Base-by-base conservation (phyloP, 1,140 invertebrate genomes). In the Drosophila ohnishii region DNA sequence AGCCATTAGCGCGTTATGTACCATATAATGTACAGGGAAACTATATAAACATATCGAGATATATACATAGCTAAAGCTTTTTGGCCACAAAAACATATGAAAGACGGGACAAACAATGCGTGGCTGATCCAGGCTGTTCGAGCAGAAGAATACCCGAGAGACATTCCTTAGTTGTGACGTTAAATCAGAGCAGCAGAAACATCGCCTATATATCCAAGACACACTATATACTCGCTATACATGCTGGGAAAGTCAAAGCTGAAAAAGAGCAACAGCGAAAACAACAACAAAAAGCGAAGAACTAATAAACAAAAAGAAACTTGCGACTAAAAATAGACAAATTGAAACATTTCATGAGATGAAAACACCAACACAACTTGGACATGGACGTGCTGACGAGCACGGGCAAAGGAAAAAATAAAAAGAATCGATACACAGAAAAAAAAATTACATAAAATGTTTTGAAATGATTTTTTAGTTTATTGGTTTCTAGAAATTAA, bases 271-370 rank as follows among this genome's bases (percentile, higher is more conserved):
- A 78, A 42, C 30, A 59, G 35, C 72, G 51, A 75, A 37, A 25
- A 75, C 28, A 69, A 16, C 32, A 64, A 70, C 32, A 53, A 61
- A 37, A 75, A 69, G 66, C 67, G 75, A 63, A 84, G 53, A 88
- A 88, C 84, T 87, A 87, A 87, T 87, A 88, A 88, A 88, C 84
- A 88, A 88, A 88, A 88, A 89, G 84, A 89, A 88, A 87, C 84
- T 87, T 88, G 80, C 74, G 45, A 57, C 84, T 88, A 87, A 88
- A 87, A 87, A 88, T 87, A 87, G 84, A 87, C 62, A 84, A 89
- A 88, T 87, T 87, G 80, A 87, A 87, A 87, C 84, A 88, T 87
- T 86, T 86, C 66, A 71, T 71, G 82, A 86, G 75, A 86, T 80
- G 80, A 87, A 83, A 88, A 87, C 81, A 84, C 75, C 70, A 86